phyloP scores from a whole-genome alignment of 2,113 vertebrate genomes.

The Neodon shergylaensis region DNA sequence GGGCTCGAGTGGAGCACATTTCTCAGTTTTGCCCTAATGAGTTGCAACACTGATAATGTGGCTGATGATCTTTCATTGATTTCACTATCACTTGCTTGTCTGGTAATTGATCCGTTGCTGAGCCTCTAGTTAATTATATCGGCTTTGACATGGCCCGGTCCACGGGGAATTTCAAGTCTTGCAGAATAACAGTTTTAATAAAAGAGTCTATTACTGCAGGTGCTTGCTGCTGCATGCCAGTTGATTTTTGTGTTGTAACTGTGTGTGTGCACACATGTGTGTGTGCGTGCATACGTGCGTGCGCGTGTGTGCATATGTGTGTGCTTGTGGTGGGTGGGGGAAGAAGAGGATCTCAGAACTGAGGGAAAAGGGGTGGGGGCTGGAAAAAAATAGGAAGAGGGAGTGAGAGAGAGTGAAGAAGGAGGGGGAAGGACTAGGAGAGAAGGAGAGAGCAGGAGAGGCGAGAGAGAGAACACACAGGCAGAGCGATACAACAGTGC shows the following conservation, averaged over 20 bases:
- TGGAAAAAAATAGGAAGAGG: constrained; percentile 77
- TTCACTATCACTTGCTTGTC: constrained; percentile 99
- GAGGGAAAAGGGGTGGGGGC: constrained; percentile 62
- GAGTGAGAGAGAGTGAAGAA: constrained; percentile 75
- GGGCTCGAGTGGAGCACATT: constrained; percentile 93
- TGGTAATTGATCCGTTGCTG: constrained; percentile 99
- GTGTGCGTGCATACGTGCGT: neutral
- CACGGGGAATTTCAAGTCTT: constrained; percentile 96
- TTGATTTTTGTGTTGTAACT: constrained; percentile 81
- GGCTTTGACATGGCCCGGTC: constrained; percentile 98
- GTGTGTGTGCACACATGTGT: constrained; percentile 9
- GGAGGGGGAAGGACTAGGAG: constrained; percentile 52
- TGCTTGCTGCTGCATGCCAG: constrained; percentile 89
- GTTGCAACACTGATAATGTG: constrained; percentile 99
- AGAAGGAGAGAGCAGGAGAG: constrained; percentile 70
- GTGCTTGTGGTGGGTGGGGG: neutral
- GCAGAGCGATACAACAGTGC: constrained; percentile 82
- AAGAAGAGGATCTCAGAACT: constrained; percentile 82
- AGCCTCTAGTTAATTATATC: constrained; percentile 99
- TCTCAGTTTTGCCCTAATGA: constrained; percentile 99
- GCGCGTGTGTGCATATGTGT: neutral
- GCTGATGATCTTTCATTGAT: constrained; percentile 99
- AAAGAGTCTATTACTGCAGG: constrained; percentile 96
- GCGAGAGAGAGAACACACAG: constrained; percentile 74
- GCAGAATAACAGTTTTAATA: constrained; percentile 99